These are phyloP conservation scores for Venustaconcha ellipsiformis DNA, from an alignment of 1,140 invertebrate species.

Conservation along the genomic window DNA sequence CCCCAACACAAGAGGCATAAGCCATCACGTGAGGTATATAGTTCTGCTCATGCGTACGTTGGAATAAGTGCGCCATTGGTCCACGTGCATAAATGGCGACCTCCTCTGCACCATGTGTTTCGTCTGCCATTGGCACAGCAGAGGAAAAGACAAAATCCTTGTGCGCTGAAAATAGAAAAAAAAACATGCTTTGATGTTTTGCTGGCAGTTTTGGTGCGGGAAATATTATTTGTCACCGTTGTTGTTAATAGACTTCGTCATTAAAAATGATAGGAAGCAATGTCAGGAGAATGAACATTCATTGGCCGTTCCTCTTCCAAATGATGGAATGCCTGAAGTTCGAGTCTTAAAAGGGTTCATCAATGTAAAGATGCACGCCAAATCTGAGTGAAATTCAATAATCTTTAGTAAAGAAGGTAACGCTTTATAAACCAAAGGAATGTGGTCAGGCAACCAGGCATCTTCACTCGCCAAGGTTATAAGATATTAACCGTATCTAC, in stretches of 20 bases:
- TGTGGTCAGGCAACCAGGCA: no score
- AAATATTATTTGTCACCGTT: not conserved
- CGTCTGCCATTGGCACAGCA: constrained; percentile 75
- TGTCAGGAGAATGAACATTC: no score
- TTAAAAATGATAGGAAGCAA: no score
- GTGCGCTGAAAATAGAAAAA: constrained; percentile 30
- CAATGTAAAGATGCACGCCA: no score
- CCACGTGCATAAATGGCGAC: constrained; percentile 72
- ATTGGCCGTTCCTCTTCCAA: no score
- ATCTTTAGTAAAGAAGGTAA: no score
- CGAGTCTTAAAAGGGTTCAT: no score
- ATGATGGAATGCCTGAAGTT: no score
- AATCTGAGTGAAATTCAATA: no score
- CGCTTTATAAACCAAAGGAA: no score
- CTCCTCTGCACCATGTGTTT: constrained; percentile 64
- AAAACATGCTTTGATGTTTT: not conserved
- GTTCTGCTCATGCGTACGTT: constrained; percentile 90
- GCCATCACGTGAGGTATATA: constrained; percentile 88
- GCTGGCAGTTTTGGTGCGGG: not conserved
- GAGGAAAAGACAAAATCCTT: constrained; percentile 65
- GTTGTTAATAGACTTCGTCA: not conserved
- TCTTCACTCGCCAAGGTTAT: no score
- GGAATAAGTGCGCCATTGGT: constrained; percentile 87
- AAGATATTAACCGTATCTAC: no score
- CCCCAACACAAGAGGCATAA: constrained; percentile 68